phyloP scores from a whole-genome alignment of 2,113 vertebrate species.

The Nothoprocta perdicaria region DNA sequence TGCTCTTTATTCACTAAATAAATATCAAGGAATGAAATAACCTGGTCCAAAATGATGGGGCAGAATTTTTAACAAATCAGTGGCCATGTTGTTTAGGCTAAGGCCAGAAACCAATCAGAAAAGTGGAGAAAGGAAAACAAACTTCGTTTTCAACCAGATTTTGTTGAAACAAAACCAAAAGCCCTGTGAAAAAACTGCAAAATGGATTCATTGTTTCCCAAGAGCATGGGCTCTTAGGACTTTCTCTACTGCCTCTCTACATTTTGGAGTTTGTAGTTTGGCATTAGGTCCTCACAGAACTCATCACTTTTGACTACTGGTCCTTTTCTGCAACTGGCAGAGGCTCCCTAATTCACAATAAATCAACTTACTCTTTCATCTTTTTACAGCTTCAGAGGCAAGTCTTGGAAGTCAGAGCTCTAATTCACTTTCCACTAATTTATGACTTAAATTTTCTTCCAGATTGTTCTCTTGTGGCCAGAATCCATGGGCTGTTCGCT shows the following conservation, averaged over 20 bases:
- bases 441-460: neutral
- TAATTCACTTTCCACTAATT: neutral
- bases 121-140: neutral
- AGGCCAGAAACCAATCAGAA: neutral
- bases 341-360: neutral
- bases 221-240: accelerated
- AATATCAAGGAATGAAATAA: neutral
- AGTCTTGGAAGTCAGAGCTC: neutral
- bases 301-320: neutral
- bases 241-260: neutral
- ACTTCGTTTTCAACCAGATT: neutral
- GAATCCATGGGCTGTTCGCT: neutral
- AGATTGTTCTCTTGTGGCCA: neutral
- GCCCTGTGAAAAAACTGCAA: neutral
- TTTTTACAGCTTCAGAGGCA: neutral
- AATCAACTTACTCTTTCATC: neutral
- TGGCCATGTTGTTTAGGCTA: neutral
- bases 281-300: neutral
- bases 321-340: neutral
- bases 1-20: neutral
- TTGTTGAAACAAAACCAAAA: neutral
- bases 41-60: neutral
- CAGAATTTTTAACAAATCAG: neutral
- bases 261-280: neutral
- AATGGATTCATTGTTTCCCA: neutral